phyloP scores from a whole-genome alignment of 1,140 invertebrate species.

The Tyrophagus putrescentiae region DNA sequence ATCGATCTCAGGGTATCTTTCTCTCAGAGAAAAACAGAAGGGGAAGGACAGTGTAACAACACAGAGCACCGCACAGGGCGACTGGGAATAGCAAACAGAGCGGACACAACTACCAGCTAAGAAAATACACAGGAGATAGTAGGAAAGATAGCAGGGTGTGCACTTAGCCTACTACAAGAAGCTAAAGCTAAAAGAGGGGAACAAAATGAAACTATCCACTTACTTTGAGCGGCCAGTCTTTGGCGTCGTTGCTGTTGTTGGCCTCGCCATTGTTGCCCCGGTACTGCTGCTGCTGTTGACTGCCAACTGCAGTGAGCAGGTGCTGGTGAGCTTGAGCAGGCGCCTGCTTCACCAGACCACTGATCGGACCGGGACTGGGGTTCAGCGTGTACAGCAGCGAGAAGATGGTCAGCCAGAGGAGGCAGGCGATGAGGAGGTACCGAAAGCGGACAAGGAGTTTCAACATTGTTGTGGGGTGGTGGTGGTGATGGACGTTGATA shows the following conservation, averaged over 20 bases:
- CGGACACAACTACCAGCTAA: too few relatives aligned
- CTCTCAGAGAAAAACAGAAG: too few relatives aligned
- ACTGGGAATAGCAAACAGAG: too few relatives aligned
- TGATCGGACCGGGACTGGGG: too few relatives aligned
- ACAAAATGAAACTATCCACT: constrained; percentile 5
- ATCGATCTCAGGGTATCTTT: too few relatives aligned
- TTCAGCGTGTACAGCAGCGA: constrained; percentile 7
- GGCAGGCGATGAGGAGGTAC: not conserved
- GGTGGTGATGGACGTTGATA: not conserved
- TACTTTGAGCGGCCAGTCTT: constrained; percentile 9
- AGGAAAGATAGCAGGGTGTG: too few relatives aligned
- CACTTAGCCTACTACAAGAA: too few relatives aligned
- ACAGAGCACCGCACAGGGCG: too few relatives aligned
- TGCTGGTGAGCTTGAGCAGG: not conserved
- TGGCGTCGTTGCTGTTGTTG: not conserved
- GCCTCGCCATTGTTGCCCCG: not conserved
- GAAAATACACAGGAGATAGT: too few relatives aligned
- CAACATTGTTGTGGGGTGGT: not conserved
- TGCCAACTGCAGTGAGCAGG: not conserved
- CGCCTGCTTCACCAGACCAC: not conserved
- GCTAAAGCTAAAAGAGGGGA: not conserved
- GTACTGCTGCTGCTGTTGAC: not conserved
- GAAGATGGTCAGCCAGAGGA: constrained; percentile 12
- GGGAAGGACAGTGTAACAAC: too few relatives aligned
- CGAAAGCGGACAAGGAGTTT: constrained; percentile 4